Conservation (phyloP, 1,140 invertebrate species). For the Drosophila kanapiae region DNA sequence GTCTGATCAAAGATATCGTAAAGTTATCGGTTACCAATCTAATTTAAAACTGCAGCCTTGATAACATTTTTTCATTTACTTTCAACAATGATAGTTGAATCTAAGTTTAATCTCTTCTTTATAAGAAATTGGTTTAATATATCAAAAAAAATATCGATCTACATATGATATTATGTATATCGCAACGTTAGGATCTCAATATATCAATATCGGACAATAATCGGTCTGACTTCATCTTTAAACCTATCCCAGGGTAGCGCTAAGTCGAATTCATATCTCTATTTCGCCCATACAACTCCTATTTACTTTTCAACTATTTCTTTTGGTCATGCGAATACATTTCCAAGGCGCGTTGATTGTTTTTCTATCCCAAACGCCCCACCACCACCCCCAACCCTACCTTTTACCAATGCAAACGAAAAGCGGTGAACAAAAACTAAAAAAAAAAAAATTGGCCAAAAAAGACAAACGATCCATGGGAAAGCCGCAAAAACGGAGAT, state of each 20-base stretch:
- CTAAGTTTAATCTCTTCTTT: too few species aligned
- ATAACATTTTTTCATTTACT: too few species aligned
- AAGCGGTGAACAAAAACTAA: background rate
- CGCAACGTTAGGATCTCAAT: too few species aligned
- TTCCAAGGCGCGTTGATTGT: constrained; percentile 54
- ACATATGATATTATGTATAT: too few species aligned
- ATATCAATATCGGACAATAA: too few species aligned
- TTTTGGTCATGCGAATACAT: constrained; percentile 52
- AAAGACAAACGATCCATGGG: constrained; percentile 57
- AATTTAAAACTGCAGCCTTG: too few species aligned
- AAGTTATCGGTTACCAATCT: too few species aligned
- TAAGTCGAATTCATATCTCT: background rate
- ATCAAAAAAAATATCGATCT: too few species aligned
- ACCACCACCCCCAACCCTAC: constrained; percentile 8
- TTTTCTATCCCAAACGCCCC: constrained; percentile 26
- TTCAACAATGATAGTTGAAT: too few species aligned
- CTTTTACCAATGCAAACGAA: background rate
- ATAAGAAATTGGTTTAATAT: too few species aligned
- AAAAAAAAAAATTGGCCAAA: constrained; percentile 35
- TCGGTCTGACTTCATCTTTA: background rate
- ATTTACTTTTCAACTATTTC: constrained; percentile 48
- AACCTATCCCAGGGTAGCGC: background rate
- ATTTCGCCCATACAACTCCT: constrained; percentile 11
- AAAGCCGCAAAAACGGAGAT: constrained; percentile 48
- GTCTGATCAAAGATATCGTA: too few species aligned